Conservation (phyloP, 2,797 vertebrate genomes). For the Odontamblyopus lacepedii region DNA sequence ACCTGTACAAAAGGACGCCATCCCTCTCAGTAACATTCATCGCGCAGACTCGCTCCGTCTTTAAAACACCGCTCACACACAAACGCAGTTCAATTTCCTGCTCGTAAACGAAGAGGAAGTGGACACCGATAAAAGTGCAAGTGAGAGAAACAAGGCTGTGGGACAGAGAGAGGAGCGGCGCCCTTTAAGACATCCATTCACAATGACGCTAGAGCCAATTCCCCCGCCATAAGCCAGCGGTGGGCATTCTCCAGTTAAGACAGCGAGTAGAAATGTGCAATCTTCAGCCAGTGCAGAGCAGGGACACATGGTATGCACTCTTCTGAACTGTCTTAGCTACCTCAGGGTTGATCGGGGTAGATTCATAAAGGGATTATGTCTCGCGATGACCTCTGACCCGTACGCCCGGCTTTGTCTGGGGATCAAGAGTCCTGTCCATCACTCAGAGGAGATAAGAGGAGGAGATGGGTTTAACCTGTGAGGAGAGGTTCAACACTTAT, state of each 20-base stretch:
- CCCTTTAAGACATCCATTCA: constrained; percentile 68
- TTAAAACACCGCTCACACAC: constrained; percentile 39
- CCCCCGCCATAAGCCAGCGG: constrained; percentile 57
- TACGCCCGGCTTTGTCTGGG: constrained; percentile 48
- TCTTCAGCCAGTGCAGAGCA: constrained; percentile 54
- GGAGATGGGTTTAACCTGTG: constrained; percentile 54
- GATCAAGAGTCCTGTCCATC: constrained; percentile 62
- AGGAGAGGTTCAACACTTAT: constrained; percentile 44
- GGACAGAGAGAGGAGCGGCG: constrained; percentile 38
- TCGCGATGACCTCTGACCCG: constrained; percentile 69
- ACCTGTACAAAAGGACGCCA: constrained; percentile 34
- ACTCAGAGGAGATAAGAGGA: constrained; percentile 60
- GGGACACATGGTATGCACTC: constrained; percentile 42
- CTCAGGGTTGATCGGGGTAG: constrained; percentile 48
- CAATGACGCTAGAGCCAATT: constrained; percentile 65
- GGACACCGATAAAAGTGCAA: constrained; percentile 39
- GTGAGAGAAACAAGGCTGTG: constrained; percentile 30
- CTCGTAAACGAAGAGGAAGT: constrained; percentile 22
- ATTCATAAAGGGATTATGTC: constrained; percentile 76
- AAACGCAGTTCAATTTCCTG: constrained; percentile 37
- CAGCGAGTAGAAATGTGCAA: constrained; percentile 65
- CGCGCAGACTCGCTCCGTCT: constrained; percentile 37
- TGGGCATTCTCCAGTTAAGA: constrained; percentile 66
- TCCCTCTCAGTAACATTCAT: constrained; percentile 35
- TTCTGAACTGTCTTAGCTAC: constrained; percentile 61